Evolutionary conservation across 2,797 vertebrate genomes (phyloP).

Genomic region (Distichodus sexfasciatus): DNA sequence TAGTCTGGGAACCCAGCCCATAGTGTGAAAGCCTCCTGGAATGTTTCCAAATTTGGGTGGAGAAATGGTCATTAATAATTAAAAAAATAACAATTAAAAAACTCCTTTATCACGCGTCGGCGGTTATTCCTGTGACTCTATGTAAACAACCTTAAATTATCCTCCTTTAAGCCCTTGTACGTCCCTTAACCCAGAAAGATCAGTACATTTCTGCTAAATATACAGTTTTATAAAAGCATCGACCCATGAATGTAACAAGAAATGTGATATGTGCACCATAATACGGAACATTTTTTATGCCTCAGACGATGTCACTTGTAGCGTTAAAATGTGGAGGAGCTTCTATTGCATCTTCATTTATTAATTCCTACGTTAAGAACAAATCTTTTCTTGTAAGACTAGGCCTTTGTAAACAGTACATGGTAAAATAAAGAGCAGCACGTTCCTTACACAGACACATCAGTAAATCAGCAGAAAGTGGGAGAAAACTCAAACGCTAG

Average conservation of each 20-base stretch:
- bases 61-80: too few relatives aligned
- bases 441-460: conserved; percentile 31
- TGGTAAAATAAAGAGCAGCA: conserved; percentile 36
- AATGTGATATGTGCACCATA: background rate
- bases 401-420: conserved; percentile 36
- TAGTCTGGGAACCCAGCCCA: too few relatives aligned
- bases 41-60: too few relatives aligned
- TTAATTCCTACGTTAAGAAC: conserved; percentile 5
- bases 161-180: background rate
- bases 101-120: too few relatives aligned
- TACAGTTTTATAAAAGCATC: background rate
- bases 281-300: background rate
- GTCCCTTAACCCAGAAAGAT: background rate
- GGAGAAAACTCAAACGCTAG: background rate
- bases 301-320: background rate
- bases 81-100: too few relatives aligned
- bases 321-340: background rate
- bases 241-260: background rate
- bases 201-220: background rate
- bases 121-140: too few relatives aligned
- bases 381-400: conserved; percentile 10
- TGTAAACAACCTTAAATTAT: too few relatives aligned
- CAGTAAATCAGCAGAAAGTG: conserved; percentile 34
- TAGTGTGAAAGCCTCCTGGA: too few relatives aligned
- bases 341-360: background rate